These are phyloP conservation scores for Melitaea cinxia DNA, from an alignment of 1,140 invertebrate species.

Conservation along the genomic window DNA sequence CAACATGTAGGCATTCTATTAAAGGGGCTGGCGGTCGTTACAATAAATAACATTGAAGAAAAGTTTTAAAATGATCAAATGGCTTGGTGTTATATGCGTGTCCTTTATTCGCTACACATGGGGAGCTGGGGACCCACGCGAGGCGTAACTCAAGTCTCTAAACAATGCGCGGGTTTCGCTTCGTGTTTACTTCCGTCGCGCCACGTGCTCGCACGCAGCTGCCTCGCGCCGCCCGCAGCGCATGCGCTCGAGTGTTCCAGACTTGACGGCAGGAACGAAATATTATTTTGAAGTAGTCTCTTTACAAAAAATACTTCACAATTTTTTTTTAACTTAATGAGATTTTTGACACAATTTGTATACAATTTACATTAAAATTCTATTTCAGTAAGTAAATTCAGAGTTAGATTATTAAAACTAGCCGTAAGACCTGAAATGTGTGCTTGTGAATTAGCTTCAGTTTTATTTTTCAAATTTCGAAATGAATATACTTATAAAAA, in stretches of 20 bases:
- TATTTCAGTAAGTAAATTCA: no score
- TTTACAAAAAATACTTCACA: no score
- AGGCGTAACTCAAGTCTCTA: constrained; percentile 34
- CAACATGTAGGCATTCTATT: no score
- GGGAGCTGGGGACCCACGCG: constrained; percentile 11
- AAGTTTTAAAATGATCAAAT: constrained; percentile 10
- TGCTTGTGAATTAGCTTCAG: no score
- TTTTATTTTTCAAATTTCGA: no score
- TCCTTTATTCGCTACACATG: constrained; percentile 14
- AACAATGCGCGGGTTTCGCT: constrained; percentile 40
- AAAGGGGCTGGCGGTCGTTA: neutral
- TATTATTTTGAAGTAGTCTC: neutral
- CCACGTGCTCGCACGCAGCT: constrained; percentile 71
- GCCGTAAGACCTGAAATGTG: no score
- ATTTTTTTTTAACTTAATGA: neutral
- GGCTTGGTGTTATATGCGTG: neutral
- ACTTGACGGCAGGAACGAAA: constrained; percentile 7
- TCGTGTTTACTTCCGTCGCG: constrained; percentile 50
- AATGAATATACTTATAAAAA: no score
- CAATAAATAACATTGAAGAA: neutral
- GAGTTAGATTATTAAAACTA: no score
- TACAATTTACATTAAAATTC: no score
- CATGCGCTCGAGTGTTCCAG: constrained; percentile 33
- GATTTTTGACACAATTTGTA: neutral
- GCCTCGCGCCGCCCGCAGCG: constrained; percentile 60